Conservation (phyloP, 2,888 invertebrate species). For the Drosophila greeni region DNA sequence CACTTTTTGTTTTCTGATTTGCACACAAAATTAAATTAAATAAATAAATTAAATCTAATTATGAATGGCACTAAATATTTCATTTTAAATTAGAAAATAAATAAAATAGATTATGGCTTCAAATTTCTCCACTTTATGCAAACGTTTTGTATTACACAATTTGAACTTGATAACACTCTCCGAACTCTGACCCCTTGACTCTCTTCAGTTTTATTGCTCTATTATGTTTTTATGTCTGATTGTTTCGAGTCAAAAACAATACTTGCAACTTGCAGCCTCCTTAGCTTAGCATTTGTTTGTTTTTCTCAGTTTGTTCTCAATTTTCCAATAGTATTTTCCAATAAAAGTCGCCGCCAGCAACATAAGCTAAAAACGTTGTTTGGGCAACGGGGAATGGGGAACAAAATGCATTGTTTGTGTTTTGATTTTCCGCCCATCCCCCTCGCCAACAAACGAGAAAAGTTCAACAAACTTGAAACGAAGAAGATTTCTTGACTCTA, state of each 20-base stretch:
- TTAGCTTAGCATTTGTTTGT: not conserved
- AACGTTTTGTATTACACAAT: conserved; percentile 1
- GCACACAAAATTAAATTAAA: not conserved
- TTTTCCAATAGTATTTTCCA: conserved; percentile 22
- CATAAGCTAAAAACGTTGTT: conserved; percentile 41
- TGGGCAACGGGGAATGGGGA: conserved; percentile 1
- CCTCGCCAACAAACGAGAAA: not conserved
- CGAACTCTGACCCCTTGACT: not conserved
- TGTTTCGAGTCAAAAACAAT: conserved; percentile 6
- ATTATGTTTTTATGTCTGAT: conserved; percentile 1
- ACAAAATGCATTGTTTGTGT: conserved; percentile 59
- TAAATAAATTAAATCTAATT: too few species aligned
- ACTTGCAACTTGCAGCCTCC: conserved; percentile 3
- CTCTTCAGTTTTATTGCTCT: not conserved
- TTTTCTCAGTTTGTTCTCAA: conserved; percentile 11
- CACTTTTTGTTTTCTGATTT: too few species aligned
- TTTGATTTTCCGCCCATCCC: conserved; percentile 39
- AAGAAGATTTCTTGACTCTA: conserved; percentile 44
- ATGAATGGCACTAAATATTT: not conserved
- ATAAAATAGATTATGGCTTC: not conserved
- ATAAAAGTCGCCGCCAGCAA: conserved; percentile 34
- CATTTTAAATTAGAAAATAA: not conserved
- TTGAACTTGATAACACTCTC: conserved; percentile 8
- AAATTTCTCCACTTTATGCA: not conserved
- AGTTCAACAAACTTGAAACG: conserved; percentile 70